Percentiles rank a stretch among this genome's conserved stretches.
These are phyloP conservation scores for Lasiurus cinereus DNA, from an alignment of 2,113 vertebrate species.

Conservation along the genomic window DNA sequence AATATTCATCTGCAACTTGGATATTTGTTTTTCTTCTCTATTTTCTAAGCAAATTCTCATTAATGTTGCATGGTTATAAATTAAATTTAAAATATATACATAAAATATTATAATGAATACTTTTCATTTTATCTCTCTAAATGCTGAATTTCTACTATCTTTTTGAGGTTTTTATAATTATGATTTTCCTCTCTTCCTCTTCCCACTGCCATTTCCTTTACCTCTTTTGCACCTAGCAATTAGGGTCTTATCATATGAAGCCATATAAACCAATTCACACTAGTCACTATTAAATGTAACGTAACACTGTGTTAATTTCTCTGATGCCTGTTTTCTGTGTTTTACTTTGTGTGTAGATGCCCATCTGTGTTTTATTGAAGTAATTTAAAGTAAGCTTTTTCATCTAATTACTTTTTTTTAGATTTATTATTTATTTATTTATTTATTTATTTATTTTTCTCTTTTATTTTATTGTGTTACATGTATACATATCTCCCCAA, in stretches of 20 bases:
- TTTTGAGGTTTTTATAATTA: not conserved
- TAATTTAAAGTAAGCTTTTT: not conserved
- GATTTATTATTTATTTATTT: no score
- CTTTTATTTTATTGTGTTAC: no score
- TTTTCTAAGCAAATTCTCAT: not conserved
- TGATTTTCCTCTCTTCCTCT: not conserved
- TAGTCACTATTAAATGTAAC: not conserved
- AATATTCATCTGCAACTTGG: not conserved
- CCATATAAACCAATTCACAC: not conserved
- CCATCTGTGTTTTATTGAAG: not conserved
- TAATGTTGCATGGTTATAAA: not conserved
- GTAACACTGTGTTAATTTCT: not conserved
- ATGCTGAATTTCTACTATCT: not conserved
- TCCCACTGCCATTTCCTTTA: accelerated
- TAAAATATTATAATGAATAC: not conserved
- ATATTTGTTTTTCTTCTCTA: not conserved
- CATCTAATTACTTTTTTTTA: not conserved
- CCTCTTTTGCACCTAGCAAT: not conserved
- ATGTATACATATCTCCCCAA: no score
- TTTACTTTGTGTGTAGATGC: not conserved
- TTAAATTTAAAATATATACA: not conserved
- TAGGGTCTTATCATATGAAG: not conserved
- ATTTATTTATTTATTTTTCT: no score
- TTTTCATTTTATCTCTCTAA: not conserved
- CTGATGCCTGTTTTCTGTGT: not conserved